phyloP scores from a whole-genome alignment of 2,888 invertebrate genomes.

The Pristionchus maxplancki region DNA sequence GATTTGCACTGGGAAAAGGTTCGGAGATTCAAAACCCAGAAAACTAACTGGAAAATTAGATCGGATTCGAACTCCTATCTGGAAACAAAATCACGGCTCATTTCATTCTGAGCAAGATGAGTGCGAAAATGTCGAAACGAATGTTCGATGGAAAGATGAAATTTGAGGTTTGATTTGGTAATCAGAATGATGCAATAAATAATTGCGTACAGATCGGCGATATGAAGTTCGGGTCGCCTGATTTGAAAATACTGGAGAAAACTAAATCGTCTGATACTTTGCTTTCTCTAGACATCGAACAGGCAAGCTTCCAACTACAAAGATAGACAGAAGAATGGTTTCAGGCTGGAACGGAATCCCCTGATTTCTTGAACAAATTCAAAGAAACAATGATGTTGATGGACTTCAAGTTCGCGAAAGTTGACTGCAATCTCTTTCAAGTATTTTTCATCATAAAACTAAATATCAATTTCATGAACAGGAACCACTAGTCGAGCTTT shows the following conservation, averaged over 20 bases:
- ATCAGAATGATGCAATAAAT: neutral
- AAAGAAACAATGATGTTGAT: neutral
- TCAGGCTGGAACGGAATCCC: neutral
- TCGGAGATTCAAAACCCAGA: neutral
- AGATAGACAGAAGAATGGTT: neutral
- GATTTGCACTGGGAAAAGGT: neutral
- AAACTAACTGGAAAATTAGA: neutral
- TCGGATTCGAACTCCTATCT: neutral
- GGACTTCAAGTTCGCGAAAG: neutral
- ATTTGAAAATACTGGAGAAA: neutral
- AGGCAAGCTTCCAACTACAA: neutral
- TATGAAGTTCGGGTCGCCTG: neutral
- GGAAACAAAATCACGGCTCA: neutral
- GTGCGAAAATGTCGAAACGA: neutral
- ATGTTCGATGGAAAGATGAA: neutral
- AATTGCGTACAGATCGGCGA: neutral
- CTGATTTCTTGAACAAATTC: neutral
- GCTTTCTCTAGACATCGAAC: neutral
- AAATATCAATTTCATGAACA: neutral
- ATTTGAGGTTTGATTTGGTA: neutral
- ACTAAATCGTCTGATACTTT: neutral
- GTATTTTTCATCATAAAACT: neutral
- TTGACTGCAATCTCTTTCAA: neutral
- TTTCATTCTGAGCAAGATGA: neutral
- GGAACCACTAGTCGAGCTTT: neutral